A percentile compares a stretch with the other conserved stretches of the same genome.
Conservation (phyloP, 2,888 invertebrate species). For the Brenthis daphne region DNA sequence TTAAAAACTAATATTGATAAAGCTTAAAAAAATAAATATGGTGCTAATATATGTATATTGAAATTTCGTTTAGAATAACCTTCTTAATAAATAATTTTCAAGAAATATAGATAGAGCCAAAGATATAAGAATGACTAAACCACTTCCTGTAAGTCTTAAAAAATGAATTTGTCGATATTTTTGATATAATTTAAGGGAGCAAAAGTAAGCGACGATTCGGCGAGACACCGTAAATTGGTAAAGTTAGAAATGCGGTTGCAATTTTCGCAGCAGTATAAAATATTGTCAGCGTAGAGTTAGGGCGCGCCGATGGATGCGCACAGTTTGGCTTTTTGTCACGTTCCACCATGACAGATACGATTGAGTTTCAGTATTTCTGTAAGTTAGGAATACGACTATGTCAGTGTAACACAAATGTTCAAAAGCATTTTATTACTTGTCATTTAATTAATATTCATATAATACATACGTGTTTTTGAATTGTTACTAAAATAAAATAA, state of each 20-base stretch:
- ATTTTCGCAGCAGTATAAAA: constrained; percentile 74
- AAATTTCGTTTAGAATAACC: too few relatives aligned
- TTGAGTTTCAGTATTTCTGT: constrained; percentile 44
- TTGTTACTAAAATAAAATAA: neutral
- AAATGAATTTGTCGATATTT: constrained; percentile 3
- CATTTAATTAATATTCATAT: neutral
- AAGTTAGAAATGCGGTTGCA: constrained; percentile 71
- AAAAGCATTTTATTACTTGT: neutral
- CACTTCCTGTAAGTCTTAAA: neutral
- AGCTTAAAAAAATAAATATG: too few relatives aligned
- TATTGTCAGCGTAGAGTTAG: constrained; percentile 64
- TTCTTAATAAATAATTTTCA: too few relatives aligned
- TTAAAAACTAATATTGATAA: too few relatives aligned
- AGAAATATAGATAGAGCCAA: too few relatives aligned
- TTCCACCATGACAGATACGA: constrained; percentile 46
- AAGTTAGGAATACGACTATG: constrained; percentile 22
- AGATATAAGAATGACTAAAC: neutral
- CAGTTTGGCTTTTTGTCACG: constrained; percentile 66
- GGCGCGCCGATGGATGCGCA: constrained; percentile 54
- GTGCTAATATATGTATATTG: too few relatives aligned
- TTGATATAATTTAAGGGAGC: constrained; percentile 42
- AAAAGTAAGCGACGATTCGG: constrained; percentile 50
- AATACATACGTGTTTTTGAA: neutral
- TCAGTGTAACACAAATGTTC: constrained; percentile 4
- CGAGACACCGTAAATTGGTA: constrained; percentile 69